Percentiles rank a stretch among this genome's conserved stretches.
Conservation (phyloP, 2,797 vertebrate species). For the Pyrocephalus nanus region DNA sequence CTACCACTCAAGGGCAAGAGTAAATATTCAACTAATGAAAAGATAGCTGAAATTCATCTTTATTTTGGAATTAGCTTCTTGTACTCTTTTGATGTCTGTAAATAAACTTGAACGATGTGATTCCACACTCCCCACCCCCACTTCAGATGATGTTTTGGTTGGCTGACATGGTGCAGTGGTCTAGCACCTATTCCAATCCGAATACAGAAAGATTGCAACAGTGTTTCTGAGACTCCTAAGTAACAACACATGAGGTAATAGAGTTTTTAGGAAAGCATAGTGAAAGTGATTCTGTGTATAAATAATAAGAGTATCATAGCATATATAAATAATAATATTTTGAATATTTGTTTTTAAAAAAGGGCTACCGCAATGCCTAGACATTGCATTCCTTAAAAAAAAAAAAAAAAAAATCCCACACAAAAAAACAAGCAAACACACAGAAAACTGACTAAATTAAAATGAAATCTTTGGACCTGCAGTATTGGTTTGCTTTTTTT, state of each 20-base stretch:
- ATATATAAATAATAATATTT: background rate
- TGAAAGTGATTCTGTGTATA: background rate
- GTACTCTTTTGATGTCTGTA: background rate
- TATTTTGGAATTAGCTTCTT: background rate
- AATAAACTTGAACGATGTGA: background rate
- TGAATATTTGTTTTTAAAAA: background rate
- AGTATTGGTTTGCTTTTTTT: background rate
- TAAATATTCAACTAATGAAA: background rate
- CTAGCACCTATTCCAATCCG: background rate
- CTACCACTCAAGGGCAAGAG: background rate
- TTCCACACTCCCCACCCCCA: background rate
- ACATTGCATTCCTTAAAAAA: background rate
- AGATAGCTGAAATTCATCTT: background rate
- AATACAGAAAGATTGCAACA: background rate
- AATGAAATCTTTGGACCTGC: background rate
- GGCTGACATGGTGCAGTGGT: background rate
- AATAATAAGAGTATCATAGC: background rate
- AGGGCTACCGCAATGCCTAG: background rate
- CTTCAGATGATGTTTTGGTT: background rate
- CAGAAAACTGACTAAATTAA: background rate
- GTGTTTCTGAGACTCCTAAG: background rate
- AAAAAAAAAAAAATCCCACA: background rate
- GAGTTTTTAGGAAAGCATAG: background rate
- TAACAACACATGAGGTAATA: background rate
- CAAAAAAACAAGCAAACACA: background rate